phyloP scores from a whole-genome alignment of 1,140 invertebrate species.

The Palaemon carinicauda region DNA sequence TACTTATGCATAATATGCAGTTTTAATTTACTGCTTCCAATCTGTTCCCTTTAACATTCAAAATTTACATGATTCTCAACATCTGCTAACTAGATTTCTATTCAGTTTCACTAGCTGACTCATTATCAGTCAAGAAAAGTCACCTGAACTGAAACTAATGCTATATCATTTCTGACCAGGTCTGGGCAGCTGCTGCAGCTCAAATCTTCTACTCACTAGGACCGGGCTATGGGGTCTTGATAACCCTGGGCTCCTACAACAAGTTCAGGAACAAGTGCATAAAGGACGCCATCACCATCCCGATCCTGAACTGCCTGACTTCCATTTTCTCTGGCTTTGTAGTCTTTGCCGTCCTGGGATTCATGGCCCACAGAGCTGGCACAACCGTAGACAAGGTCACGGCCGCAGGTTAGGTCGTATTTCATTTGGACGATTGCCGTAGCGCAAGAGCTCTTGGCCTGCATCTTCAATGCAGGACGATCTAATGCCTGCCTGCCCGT shows the following conservation, averaged over 20 bases:
- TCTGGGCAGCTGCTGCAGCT: conserved; percentile 84
- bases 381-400: conserved; percentile 52
- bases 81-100: neutral
- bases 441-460: no score
- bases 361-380: conserved; percentile 77
- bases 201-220: conserved; percentile 88
- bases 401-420: conserved; percentile 43
- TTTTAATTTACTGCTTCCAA: no score
- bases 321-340: conserved; percentile 61
- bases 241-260: conserved; percentile 82
- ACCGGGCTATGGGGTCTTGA: conserved; percentile 83
- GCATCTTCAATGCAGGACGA: neutral
- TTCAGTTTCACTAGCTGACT: neutral
- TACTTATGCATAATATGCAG: no score
- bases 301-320: conserved; percentile 56
- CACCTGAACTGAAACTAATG: neutral
- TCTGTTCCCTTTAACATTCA: no score
- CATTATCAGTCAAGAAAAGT: neutral
- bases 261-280: conserved; percentile 64
- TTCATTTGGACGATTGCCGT: neutral
- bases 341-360: conserved; percentile 69
- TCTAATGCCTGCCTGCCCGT: neutral
- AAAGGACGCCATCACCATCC: conserved; percentile 55
- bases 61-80: no score
- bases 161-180: neutral